Evolutionary conservation across 2,113 vertebrate genomes (phyloP), one percentile per base, ranked within the genome.

Genomic region (Aegotheles bennettii): DNA sequence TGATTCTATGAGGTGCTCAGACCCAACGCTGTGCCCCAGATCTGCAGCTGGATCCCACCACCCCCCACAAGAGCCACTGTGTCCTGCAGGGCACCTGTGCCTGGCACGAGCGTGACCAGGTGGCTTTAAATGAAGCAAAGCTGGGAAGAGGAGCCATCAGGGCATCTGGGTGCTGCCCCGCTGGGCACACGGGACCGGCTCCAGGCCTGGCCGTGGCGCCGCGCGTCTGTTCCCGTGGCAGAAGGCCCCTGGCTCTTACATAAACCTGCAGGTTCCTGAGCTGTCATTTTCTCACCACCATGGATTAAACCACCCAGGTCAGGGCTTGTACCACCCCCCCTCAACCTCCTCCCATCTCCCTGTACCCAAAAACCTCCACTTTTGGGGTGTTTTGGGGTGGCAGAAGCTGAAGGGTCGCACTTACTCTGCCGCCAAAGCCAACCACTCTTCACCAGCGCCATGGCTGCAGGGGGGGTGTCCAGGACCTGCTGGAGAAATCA

Each of bases 351-450:
- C n/a, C n/a, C n/a, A n/a, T n/a, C n/a, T n/a, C n/a, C 48, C 15
- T 15, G 12, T 18, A 15, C 43, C 43, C 45, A 18, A 45, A 48
- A 10, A 24, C 23, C 50, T 51, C 51, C 9, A 45, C 57, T 67
- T 0, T 20, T 48, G 10, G 3, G 3, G 24, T 5, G 17, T 36
- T 36, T 51, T 38, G 5, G 14, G 3, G 16, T 7, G 73, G 28
- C n/a, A n/a, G 4, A 31, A 23, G 47, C 50, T 33, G 7, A 4
- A 35, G 26, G 29, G 31, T 57, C 2, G 16, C 64, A 98, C 99
- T 99, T 96, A 99, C 99, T 99, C 95, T 99, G 99, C 90, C 99
- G 98, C 99, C 99, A 99, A 59, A 99, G 97, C 99, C 99, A 99
- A 81, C 99, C 99, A 8, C 99, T 99, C 98, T 98, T 99, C 98